phyloP scores from a whole-genome alignment of 2,888 invertebrate genomes.

The Catocala fraxini region DNA sequence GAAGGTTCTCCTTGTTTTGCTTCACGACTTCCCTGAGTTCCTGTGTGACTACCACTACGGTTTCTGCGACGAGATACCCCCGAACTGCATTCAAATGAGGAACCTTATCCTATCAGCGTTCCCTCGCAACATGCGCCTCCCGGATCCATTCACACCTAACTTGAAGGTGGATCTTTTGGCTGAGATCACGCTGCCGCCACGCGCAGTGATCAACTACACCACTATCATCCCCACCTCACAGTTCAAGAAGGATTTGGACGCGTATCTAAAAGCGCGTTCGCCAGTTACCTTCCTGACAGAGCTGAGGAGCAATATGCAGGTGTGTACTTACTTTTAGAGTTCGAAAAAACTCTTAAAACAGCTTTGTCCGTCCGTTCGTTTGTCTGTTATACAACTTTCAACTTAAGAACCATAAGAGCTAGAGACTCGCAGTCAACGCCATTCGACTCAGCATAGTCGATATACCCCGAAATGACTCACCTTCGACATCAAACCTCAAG shows the following conservation, averaged over 20 bases:
- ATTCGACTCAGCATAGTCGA: no score
- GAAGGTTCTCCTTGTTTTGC: slow-evolving; percentile 96
- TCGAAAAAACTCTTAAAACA: no score
- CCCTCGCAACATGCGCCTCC: slow-evolving; percentile 98
- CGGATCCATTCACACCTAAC: slow-evolving; percentile 99
- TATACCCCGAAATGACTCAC: no score
- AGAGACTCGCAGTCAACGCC: no score
- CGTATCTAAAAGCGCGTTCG: slow-evolving; percentile 97
- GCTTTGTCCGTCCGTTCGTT: no score
- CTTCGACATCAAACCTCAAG: no score
- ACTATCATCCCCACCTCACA: slow-evolving; percentile 94
- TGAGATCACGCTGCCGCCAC: slow-evolving; percentile 95
- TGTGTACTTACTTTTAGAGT: slow-evolving; percentile 57
- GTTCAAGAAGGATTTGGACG: slow-evolving; percentile 98
- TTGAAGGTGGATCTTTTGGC: slow-evolving; percentile 97
- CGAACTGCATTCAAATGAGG: slow-evolving; percentile 99
- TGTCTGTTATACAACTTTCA: no score
- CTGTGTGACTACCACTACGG: slow-evolving; percentile 99
- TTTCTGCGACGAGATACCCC: slow-evolving; percentile 99
- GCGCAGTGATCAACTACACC: slow-evolving; percentile 95
- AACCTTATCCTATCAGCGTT: slow-evolving; percentile 99
- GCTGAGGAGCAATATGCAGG: slow-evolving; percentile 95
- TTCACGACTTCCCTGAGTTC: slow-evolving; percentile 99
- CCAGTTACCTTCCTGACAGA: slow-evolving; percentile 99
- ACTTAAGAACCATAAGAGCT: no score